Conservation (phyloP, 2,113 vertebrate genomes). For the Opisthocomus hoazin region DNA sequence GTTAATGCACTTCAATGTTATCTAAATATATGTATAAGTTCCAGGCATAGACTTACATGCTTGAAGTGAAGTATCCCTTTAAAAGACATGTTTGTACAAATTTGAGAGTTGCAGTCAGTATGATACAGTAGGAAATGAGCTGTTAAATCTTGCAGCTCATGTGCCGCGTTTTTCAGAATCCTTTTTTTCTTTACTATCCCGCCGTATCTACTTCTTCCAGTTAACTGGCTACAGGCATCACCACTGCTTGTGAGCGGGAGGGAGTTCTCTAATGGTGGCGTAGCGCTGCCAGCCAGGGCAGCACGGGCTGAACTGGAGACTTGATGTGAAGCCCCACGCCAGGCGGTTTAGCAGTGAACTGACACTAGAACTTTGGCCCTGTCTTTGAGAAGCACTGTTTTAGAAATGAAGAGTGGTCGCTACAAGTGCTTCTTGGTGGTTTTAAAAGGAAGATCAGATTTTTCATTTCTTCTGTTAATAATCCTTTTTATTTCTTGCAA, state of each 20-base stretch:
- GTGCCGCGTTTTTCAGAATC: not conserved
- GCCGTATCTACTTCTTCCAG: not conserved
- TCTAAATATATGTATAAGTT: not conserved
- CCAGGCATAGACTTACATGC: not conserved
- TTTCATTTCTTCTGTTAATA: not conserved
- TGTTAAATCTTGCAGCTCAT: not conserved
- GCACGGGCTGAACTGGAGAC: not conserved
- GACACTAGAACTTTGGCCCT: not conserved
- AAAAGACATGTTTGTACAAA: not conserved
- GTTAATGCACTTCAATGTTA: not conserved
- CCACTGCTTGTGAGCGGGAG: not conserved
- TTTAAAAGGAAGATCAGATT: not conserved
- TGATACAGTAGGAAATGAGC: not conserved
- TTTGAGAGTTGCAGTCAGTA: not conserved
- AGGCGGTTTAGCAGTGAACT: not conserved
- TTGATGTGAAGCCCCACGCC: accelerated
- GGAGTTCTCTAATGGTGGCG: not conserved
- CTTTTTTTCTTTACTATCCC: not conserved
- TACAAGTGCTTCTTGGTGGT: not conserved
- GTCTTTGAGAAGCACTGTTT: not conserved
- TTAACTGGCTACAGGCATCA: not conserved
- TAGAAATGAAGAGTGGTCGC: not conserved
- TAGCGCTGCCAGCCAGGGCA: not conserved
- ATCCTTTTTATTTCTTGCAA: not conserved
- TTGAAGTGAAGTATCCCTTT: not conserved